Conservation (phyloP, 1,140 invertebrate genomes). For the Goniozus legneri region DNA sequence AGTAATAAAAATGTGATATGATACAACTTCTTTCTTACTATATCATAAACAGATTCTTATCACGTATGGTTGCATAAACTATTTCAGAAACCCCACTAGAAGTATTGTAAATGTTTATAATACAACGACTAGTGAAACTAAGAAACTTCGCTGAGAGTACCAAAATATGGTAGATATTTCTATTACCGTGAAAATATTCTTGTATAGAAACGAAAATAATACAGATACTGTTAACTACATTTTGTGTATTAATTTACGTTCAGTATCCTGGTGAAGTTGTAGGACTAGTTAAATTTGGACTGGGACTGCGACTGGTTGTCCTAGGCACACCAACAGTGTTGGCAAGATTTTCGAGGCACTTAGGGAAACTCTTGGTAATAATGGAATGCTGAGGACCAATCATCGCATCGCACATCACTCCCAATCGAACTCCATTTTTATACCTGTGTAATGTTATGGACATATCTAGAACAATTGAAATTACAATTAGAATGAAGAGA, state of each 20-base stretch:
- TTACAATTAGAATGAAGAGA: conserved; percentile 10
- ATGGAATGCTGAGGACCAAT: conserved; percentile 60
- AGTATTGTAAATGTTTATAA: no score
- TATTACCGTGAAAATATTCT: no score
- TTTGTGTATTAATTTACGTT: no score
- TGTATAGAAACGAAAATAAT: no score
- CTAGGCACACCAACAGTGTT: conserved; percentile 43
- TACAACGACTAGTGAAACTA: no score
- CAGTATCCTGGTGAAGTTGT: conserved; percentile 35
- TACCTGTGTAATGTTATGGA: conserved; percentile 75
- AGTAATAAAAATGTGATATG: conserved; percentile 7
- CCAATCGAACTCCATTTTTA: conserved; percentile 63
- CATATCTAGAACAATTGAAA: conserved; percentile 57
- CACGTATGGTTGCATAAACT: no score
- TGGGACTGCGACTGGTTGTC: conserved; percentile 33
- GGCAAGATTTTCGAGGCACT: conserved; percentile 53
- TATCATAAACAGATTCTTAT: no score
- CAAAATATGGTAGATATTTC: no score
- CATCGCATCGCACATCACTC: conserved; percentile 73
- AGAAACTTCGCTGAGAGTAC: no score
- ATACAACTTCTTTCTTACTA: no score
- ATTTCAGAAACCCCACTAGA: no score
- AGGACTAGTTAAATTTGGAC: conserved; percentile 31
- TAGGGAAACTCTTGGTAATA: conserved; percentile 53
- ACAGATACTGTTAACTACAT: no score